Base-by-base conservation (phyloP, 2,888 invertebrate genomes). In the Macrosiphum euphorbiae region DNA sequence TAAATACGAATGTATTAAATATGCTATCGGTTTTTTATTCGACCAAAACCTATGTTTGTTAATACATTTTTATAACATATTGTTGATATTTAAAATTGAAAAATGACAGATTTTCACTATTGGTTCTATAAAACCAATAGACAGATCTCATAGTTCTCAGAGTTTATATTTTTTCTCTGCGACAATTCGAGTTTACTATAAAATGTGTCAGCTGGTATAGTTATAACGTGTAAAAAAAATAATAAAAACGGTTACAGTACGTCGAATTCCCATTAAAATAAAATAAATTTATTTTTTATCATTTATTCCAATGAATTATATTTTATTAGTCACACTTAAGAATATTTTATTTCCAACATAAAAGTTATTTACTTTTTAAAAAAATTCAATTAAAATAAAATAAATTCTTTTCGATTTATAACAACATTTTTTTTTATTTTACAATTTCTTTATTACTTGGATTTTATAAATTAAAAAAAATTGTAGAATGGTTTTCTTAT, bases 261-360 rank as follows among this genome's bases (percentile, higher is more conserved):
- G 78, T 78, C 35, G 78, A 78, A 78, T 20, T 78, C 35, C 78
- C 78, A 78, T 78, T 78, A 78, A 78, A 78, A 78, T 78, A 78
- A 78, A 78, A 78, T 41, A 78, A 78, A 35, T 78, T 78, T 78
- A 78, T 78, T 78, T 78, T 78, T 78, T 78, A 78, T 78, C 78
- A 78, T 35, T 78, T 78, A 78, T 78, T 78, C 35, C 78, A 78
- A 78, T 78, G 35, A 78, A 78, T 78, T 78, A 78, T 78, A 78
- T 78, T 78, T 78, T 78, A 78, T 35, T 78, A 35, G 16, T 78
- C 78, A 35, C 35, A 78, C 78, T 35, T 78, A 78, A 67, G 67
- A 67, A 67, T 67, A 67, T n/a, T 67, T 67, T 67, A 67, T 67
- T 67, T n/a, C n/a, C n/a, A n/a, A 67, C 67, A 67, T 67, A 67